Conservation (phyloP, 2,888 invertebrate genomes). For the Resseliella maxima region DNA sequence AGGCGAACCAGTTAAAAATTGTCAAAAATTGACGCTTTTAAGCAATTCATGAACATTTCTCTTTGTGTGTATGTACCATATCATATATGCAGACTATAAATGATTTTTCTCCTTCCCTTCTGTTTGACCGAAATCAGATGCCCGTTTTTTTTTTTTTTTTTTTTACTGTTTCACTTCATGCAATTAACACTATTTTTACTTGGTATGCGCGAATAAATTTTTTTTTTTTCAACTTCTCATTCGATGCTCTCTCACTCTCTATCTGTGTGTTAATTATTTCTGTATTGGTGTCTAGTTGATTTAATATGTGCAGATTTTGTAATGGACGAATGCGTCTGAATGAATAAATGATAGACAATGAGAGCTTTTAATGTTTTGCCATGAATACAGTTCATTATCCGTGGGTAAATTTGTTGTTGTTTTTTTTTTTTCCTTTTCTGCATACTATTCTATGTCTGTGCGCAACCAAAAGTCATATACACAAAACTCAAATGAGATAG, state of each 20-base stretch:
- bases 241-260: no score
- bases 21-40: constrained; percentile 26
- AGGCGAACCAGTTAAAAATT: neutral
- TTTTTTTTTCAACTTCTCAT: no score
- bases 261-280: constrained; percentile 17
- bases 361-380: neutral
- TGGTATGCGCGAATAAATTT: neutral
- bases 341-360: constrained; percentile 42
- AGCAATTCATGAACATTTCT: neutral
- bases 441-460: neutral
- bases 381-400: constrained; percentile 33
- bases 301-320: constrained; percentile 35
- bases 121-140: neutral
- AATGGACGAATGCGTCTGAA: constrained; percentile 31
- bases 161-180: neutral
- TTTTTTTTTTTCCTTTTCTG: no score
- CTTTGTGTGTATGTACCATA: neutral
- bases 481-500: no score
- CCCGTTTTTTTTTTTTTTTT: constrained; percentile 1
- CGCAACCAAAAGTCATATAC: neutral
- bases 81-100: neutral
- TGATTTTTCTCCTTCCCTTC: constrained; percentile 25
- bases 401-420: no score
- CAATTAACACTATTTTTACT: constrained; percentile 34
- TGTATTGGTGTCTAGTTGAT: constrained; percentile 12